Evolutionary conservation across 2,888 invertebrate species (phyloP).

Genomic region (Cryptocheilus praepositus): DNA sequence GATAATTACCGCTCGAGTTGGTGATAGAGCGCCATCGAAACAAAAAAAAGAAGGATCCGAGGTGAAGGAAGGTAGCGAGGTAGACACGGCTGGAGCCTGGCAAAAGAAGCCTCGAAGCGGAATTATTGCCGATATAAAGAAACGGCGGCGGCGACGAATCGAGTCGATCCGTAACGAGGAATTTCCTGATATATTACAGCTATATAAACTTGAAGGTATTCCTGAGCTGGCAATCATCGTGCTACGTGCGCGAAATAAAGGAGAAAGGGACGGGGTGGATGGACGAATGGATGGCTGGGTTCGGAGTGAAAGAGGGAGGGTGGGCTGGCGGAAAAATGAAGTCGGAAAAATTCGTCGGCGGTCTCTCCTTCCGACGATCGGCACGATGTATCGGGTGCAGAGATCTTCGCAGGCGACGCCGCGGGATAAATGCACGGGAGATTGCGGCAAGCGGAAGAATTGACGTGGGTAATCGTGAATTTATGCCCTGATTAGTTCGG

Average conservation of each 20-base stretch:
- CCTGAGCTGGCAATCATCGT: conserved; percentile 28
- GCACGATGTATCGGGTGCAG: no score
- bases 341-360: not conserved
- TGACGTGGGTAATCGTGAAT: no score
- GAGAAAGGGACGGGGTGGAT: conserved; percentile 19
- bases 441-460: no score
- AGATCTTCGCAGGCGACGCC: no score
- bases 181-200: conserved; percentile 39
- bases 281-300: not conserved
- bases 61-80: no score
- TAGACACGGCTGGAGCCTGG: no score
- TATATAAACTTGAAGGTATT: conserved; percentile 40
- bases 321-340: not conserved
- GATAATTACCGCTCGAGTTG: no score
- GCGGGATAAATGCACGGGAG: no score
- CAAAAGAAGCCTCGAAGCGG: not conserved
- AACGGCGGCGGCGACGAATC: conserved; percentile 9
- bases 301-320: not conserved
- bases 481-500: no score
- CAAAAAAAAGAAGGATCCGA: no score
- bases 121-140: not conserved
- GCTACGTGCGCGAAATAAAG: conserved; percentile 42
- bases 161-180: conserved; percentile 35
- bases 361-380: not conserved
- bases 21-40: no score